Evolutionary conservation across 1,140 invertebrate species (phyloP), one percentile per base, ranked within the genome.

Genomic region (Gryllus bimaculatus): DNA sequence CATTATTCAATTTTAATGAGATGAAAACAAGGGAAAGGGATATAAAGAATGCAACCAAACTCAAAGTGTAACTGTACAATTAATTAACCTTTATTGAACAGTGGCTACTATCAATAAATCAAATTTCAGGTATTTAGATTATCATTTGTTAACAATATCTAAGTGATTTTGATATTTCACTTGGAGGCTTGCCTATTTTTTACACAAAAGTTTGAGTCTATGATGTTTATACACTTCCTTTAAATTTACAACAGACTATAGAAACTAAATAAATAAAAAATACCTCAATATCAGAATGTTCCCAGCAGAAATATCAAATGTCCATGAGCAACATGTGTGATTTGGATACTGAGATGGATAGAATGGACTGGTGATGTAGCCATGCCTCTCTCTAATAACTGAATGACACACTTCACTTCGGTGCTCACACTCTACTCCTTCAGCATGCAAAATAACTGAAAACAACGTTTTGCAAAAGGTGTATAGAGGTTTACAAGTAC

Each of bases 251-350:
- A 39, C 48, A 78, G 2, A 39, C 18, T 18, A 15, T 18, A n/a
- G 13, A 4, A 54, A 5, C 48, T 6, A 47, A 48, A 54, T 78
- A 18, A n/a, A 7, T 3, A 26, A 20, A 8, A 79, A 7, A 47
- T 79, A 79, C 78, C 75, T 74, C 49, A 79, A 75, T 49, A 47
- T 79, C n/a, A 79, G 20, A 20, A 76, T 21, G 39, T 26, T 15
- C 21, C 54, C 21, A 21, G 74, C 20, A 73, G 78, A 74, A 13
- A 54, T n/a, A 26, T 75, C 48, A 26, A 79, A 75, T 73, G 48
- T 18, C 78, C 78, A 79, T 21, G 78, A 48, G 48, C 78, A 79
- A 74, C 78, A 75, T 18, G 75, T 79, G 13, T 76, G 47, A n/a
- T 79, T 49, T n/a, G 78, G 78, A 48, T 73, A 79, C 10, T 48